phyloP scores from a whole-genome alignment of 92 coral and sea anemone genomes.

The Epizoanthus illoricatus region DNA sequence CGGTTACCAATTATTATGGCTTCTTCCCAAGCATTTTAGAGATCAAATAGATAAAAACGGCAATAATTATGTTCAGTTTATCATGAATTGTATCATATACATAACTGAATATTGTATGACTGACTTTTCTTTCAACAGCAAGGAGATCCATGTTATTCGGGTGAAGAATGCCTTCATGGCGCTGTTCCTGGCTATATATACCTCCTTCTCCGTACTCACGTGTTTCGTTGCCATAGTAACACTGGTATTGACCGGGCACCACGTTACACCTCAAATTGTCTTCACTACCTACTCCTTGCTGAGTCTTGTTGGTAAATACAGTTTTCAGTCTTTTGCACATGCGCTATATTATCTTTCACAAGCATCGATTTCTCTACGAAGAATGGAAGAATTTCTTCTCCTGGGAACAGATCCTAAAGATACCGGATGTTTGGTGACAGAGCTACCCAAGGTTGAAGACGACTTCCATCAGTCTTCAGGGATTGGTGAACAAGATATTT shows the following conservation, averaged over 20 bases:
- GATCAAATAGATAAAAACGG: too few species aligned
- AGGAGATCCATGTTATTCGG: constrained; percentile 23
- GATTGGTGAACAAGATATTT: too few species aligned
- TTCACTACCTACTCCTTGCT: constrained; percentile 22
- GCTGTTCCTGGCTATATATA: constrained; percentile 17
- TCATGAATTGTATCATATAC: too few species aligned
- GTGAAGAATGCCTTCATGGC: constrained; percentile 27
- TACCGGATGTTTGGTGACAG: too few species aligned
- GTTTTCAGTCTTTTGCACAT: constrained; percentile 28
- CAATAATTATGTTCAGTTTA: too few species aligned
- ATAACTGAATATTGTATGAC: too few species aligned
- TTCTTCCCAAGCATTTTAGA: too few species aligned
- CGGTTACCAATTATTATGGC: too few species aligned
- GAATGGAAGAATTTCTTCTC: constrained; percentile 29
- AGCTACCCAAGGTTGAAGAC: too few species aligned
- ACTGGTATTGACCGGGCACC: constrained; percentile 19
- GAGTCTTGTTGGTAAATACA: constrained; percentile 15
- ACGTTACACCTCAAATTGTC: constrained; percentile 19
- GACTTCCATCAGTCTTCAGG: too few species aligned
- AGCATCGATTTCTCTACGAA: constrained; percentile 3
- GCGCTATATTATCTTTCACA: constrained; percentile 27
- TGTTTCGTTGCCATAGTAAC: constrained; percentile 34
- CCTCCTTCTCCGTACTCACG: constrained; percentile 22
- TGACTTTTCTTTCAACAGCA: background rate
- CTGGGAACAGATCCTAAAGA: background rate